Base-by-base conservation (phyloP, 1,140 invertebrate genomes). In the Drosophila novamexicana region DNA sequence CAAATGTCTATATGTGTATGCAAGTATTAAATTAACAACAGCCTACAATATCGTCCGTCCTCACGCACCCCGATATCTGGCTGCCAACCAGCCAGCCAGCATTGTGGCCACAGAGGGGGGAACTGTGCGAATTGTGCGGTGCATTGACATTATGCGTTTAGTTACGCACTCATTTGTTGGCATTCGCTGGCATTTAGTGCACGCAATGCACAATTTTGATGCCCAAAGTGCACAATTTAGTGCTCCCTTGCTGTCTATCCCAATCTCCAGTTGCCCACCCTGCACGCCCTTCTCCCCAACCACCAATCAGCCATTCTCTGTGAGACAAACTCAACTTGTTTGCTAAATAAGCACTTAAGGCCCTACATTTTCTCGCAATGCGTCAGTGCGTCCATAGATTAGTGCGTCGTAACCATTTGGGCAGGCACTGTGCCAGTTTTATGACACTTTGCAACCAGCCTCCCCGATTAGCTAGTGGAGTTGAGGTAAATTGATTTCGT, bases 141-240 rank as follows among this genome's bases (percentile, higher is more conserved):
- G 53, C 84, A 89, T 81, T 89, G 84, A 81, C 77, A 89, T 89
- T 89, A 84, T 89, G 75, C 80, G 84, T 89, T 89, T 89, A 89
- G 84, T 89, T 89, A 89, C 84, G 84, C 84, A 89, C 84, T 78
- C 75, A 88, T 89, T 84, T 77, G 57, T 39, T 45, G 44, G 2
- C 40, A 52, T 40, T 71, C 37, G 50, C 16, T 64, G 40, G 53
- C 59, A 80, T 88, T 86, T 75, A 86, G 67, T 66, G 75, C 84
- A 89, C 84, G 84, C 84, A 88, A 89, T 70, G 66, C 66, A 34
- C 75, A 81, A 86, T 88, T 79, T 68, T 72, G 59, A 79, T 77
- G 76, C 76, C 76, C 88, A 89, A 86, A 86, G 79, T 82, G 76
- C 68, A 84, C 77, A 78, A 78, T 86, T 86, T 86, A 83, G 77